Evolutionary conservation across 1,140 invertebrate species (phyloP), one percentile per base, ranked within the genome.

Genomic region (Akabosia matsudoensis): DNA sequence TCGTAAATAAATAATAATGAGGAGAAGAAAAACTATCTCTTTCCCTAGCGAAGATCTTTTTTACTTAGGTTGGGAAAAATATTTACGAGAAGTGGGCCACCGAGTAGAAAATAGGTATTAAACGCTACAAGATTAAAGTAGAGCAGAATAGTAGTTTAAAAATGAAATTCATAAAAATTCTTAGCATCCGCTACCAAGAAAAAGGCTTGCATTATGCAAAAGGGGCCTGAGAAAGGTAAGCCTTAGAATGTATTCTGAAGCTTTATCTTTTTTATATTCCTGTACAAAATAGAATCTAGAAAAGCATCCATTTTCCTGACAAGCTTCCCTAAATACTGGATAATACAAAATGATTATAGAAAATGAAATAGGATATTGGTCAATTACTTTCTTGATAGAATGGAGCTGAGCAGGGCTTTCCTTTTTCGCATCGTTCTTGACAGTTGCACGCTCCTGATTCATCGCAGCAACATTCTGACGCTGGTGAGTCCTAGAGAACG

Each of bases 311-410:
- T n/a, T n/a, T n/a, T n/a, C n/a, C n/a, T n/a, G n/a, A n/a, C n/a
- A n/a, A n/a, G n/a, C n/a, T n/a, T n/a, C n/a, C n/a, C n/a, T n/a
- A n/a, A n/a, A n/a, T n/a, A n/a, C n/a, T n/a, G n/a, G n/a, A n/a
- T n/a, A n/a, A n/a, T n/a, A 45, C 18, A 45, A 45, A 45, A 18
- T 18, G 54, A 61, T 13, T 14, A 33, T 31, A 72, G 37, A 28
- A 52, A 74, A n/a, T n/a, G n/a, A 31, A 74, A 54, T 30, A 74
- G 37, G 51, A 74, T 54, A 74, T 70, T 56, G 61, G 61, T 31
- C 61, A 89, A 89, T 88, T 85, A 94, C 93, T 94, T 85, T 94
- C 93, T 87, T 94, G 92, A 84, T 94, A 93, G 16, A 95, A 87
- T 1, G 93, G 92, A 24, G 84, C 82, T n/a, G 92, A 91, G 91